Conservation (phyloP, 2,113 vertebrate genomes). For the Bettongia penicillata region DNA sequence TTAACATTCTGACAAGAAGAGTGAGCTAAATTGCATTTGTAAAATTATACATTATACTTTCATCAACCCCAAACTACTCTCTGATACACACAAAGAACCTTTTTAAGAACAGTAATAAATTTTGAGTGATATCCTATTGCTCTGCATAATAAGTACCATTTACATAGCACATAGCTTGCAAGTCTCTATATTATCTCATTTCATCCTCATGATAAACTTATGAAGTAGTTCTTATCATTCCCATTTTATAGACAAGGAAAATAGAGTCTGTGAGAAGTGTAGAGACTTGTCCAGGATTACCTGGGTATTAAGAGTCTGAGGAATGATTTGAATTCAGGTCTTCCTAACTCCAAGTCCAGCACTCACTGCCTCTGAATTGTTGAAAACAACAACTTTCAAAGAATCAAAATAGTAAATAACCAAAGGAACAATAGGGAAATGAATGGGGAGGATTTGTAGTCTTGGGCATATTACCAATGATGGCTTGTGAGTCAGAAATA, state of each 20-base stretch:
- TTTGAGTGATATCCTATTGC: not conserved
- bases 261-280: not conserved
- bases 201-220: not conserved
- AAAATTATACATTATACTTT: not conserved
- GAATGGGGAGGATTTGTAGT: not conserved
- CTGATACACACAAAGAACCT: not conserved
- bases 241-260: not conserved
- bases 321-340: not conserved
- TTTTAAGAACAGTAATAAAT: not conserved
- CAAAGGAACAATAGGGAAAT: not conserved
- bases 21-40: not conserved
- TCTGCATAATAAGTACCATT: not conserved
- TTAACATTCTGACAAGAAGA: not conserved
- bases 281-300: not conserved
- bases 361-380: not conserved
- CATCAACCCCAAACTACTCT: not conserved
- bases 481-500: not conserved
- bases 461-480: not conserved
- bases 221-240: not conserved
- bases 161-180: not conserved
- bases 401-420: not conserved
- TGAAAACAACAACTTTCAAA: not conserved
- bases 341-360: not conserved
- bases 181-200: not conserved
- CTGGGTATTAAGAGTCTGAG: not conserved